Evolutionary conservation across 1,140 invertebrate species (phyloP).

Genomic region (Conus betulinus): DNA sequence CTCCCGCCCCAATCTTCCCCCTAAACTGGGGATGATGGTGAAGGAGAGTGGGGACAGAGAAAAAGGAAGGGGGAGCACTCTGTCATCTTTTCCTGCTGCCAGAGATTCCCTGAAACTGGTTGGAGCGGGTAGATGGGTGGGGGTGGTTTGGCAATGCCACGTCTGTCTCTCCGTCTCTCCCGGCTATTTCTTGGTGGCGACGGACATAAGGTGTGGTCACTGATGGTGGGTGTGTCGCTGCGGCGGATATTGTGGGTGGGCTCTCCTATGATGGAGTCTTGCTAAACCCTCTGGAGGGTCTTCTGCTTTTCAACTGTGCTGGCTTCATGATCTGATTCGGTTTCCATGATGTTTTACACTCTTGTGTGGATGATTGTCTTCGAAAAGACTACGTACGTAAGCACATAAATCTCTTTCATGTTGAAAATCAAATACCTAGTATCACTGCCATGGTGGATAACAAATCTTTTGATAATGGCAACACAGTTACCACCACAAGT

Average conservation of each 20-base stretch:
- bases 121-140: neutral
- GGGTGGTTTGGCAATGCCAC: neutral
- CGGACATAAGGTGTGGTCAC: neutral
- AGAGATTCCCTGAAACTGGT: neutral
- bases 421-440: no score
- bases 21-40: neutral
- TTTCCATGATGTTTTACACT: no score
- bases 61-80: constrained; percentile 5
- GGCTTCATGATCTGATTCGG: no score
- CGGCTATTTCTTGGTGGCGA: neutral
- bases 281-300: constrained; percentile 74
- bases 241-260: no score
- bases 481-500: no score
- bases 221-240: constrained; percentile 19
- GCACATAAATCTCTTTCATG: no score
- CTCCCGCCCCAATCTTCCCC: neutral
- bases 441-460: no score
- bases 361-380: no score
- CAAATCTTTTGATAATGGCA: no score
- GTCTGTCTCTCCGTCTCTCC: neutral
- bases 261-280: constrained; percentile 92
- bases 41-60: neutral
- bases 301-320: no score
- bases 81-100: neutral
- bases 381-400: no score